Conservation (phyloP, 2,888 invertebrate species). For the Pachymerium ferrugineum region DNA sequence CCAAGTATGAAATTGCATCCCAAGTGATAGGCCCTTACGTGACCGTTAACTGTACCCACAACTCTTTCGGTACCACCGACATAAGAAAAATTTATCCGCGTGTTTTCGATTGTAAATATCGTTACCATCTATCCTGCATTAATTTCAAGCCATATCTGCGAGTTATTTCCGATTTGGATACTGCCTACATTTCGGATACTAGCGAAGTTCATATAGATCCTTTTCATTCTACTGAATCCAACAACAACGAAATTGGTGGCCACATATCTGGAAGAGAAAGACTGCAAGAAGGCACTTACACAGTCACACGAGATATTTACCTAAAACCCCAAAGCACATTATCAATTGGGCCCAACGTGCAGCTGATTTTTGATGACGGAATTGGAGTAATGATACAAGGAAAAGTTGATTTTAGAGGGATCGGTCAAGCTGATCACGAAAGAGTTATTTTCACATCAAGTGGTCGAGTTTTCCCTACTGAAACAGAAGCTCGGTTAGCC, state of each 20-base stretch:
- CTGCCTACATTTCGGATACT: not conserved
- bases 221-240: not conserved
- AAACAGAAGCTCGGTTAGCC: not conserved
- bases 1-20: slow-evolving; percentile 90
- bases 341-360: slow-evolving; percentile 80
- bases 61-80: slow-evolving; percentile 70
- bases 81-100: slow-evolving; percentile 45
- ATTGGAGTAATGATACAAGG: slow-evolving; percentile 97
- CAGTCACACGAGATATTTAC: slow-evolving; percentile 89
- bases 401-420: slow-evolving; percentile 54
- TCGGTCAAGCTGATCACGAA: not conserved
- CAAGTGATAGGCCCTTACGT: slow-evolving; percentile 91
- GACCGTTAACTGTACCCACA: slow-evolving; percentile 84
- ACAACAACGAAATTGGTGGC: slow-evolving; percentile 57
- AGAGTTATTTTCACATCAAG: not conserved
- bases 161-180: slow-evolving; percentile 52
- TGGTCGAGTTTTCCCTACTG: slow-evolving; percentile 55
- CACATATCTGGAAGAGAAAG: slow-evolving; percentile 77
- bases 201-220: not conserved
- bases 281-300: slow-evolving; percentile 68
- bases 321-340: slow-evolving; percentile 87
- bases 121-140: slow-evolving; percentile 91
- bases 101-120: slow-evolving; percentile 65
- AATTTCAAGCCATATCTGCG: slow-evolving; percentile 83
- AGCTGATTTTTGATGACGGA: slow-evolving; percentile 69